Evolutionary conservation across 2,888 invertebrate species (phyloP).

Genomic region (Idaea straminata): DNA sequence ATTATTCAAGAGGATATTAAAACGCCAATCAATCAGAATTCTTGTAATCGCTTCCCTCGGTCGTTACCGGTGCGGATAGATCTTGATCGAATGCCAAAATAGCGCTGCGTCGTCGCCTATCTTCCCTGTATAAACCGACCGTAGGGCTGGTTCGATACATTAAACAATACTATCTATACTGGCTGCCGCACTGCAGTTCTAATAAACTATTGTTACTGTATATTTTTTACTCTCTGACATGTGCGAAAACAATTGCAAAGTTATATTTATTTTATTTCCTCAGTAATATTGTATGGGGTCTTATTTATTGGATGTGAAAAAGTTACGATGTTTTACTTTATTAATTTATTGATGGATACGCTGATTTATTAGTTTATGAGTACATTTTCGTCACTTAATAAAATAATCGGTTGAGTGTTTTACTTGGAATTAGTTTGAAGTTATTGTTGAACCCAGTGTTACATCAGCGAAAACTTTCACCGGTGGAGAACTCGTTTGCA

Average conservation of each 20-base stretch:
- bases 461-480: slow-evolving; percentile 53
- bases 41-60: slow-evolving; percentile 23
- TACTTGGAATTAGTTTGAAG: slow-evolving; percentile 7
- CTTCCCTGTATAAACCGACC: neutral
- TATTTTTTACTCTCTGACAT: slow-evolving; percentile 25
- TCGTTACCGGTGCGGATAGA: slow-evolving; percentile 20
- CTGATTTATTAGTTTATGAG: neutral
- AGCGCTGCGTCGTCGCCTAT: slow-evolving; percentile 14
- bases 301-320: slow-evolving; percentile 14
- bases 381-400: neutral
- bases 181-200: slow-evolving; percentile 33
- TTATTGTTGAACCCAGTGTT: slow-evolving; percentile 20
- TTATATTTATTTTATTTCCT: neutral
- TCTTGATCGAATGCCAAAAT: slow-evolving; percentile 34
- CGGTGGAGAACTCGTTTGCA: slow-evolving; percentile 57
- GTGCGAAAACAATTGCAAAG: slow-evolving; percentile 11
- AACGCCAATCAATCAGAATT: slow-evolving; percentile 29
- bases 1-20: slow-evolving; percentile 30
- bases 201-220: slow-evolving; percentile 26
- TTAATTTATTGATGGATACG: neutral
- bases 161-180: slow-evolving; percentile 23
- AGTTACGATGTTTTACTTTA: neutral
- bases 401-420: neutral
- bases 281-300: slow-evolving; percentile 1
- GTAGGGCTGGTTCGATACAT: slow-evolving; percentile 25